Percentiles rank a stretch among this genome's conserved stretches.
Conservation (phyloP, 2,888 invertebrate species). For the Eupithecia tripunctaria region DNA sequence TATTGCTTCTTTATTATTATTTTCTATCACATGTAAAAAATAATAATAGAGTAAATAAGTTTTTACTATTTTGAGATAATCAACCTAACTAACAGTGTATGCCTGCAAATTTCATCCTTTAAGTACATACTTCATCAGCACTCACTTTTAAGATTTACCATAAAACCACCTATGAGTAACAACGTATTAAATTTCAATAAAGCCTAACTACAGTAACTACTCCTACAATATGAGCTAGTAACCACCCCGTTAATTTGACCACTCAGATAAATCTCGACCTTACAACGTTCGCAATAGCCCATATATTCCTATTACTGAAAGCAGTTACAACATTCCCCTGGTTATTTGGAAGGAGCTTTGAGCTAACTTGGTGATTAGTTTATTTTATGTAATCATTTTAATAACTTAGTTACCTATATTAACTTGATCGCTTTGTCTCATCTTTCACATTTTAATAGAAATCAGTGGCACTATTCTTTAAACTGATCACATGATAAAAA, state of each 20-base stretch:
- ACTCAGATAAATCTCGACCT: constrained; percentile 48
- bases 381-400: background rate
- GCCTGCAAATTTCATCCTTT: background rate
- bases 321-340: constrained; percentile 4
- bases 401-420: too few species aligned
- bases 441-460: background rate
- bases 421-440: background rate
- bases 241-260: constrained; percentile 58
- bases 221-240: constrained; percentile 21
- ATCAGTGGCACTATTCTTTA: too few species aligned
- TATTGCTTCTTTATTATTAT: background rate
- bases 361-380: background rate
- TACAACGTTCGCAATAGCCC: background rate
- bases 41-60: too few species aligned
- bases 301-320: constrained; percentile 9
- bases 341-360: background rate
- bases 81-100: background rate
- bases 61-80: background rate
- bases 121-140: background rate
- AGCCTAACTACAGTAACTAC: background rate
- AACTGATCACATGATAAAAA: too few species aligned
- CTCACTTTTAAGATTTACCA: background rate
- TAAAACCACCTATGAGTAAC: background rate
- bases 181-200: constrained; percentile 11
- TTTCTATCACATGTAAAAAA: too few species aligned